A percentile compares a stretch with the other conserved stretches of the same genome.
Conservation (phyloP, 2,113 vertebrate genomes). For the Riparia riparia region DNA sequence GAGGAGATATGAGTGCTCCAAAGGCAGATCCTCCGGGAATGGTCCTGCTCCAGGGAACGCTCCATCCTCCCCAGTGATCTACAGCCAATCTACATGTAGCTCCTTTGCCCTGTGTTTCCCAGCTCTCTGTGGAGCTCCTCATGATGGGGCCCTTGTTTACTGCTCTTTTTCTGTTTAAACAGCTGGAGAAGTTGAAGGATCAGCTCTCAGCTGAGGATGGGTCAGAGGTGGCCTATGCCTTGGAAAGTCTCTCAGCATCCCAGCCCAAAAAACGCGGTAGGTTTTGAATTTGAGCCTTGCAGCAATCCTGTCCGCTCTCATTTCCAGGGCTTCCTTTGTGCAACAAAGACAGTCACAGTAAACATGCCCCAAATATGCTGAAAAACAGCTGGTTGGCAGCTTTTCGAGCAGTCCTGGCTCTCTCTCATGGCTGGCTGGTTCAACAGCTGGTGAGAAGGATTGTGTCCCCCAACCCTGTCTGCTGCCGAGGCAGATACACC, state of each 20-base stretch:
- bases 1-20: neutral
- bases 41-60: neutral
- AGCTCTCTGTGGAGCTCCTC: neutral
- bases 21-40: neutral
- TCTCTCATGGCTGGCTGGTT: neutral
- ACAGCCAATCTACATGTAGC: neutral
- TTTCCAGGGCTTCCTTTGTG: neutral
- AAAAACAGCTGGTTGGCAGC: neutral
- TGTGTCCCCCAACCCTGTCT: neutral
- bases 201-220: constrained; percentile 36
- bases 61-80: neutral
- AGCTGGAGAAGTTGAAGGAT: constrained; percentile 72
- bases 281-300: neutral
- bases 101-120: neutral
- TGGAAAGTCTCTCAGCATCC: constrained; percentile 41
- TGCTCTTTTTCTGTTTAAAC: constrained; percentile 29
- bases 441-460: neutral
- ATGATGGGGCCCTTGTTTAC: neutral
- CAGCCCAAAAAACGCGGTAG: constrained; percentile 68
- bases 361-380: neutral
- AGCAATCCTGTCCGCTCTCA: neutral
- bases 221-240: constrained; percentile 34
- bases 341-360: neutral
- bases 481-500: neutral
- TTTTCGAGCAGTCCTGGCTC: neutral